phyloP scores from a whole-genome alignment of 2,888 invertebrate species.

The Quadroppia sp. region DNA sequence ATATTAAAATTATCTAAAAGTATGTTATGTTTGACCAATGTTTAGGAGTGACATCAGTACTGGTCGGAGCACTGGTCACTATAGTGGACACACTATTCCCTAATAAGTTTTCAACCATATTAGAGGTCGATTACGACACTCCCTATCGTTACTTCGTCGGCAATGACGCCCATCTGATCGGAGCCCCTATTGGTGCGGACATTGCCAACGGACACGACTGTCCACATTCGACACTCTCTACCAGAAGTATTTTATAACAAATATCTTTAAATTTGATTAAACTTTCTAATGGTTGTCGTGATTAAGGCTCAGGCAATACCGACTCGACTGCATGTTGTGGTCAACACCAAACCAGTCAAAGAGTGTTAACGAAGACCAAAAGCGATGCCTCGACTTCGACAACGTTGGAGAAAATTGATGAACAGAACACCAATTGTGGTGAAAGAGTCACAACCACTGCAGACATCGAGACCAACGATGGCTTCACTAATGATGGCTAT shows the following conservation, averaged over 20 bases:
- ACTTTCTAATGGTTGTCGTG: no score
- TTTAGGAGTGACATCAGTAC: constrained; percentile 73
- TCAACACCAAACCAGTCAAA: constrained; percentile 4
- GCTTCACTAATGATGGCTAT: constrained; percentile 28
- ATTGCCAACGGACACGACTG: neutral
- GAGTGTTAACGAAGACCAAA: constrained; percentile 28
- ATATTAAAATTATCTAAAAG: no score
- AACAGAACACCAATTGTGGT: neutral
- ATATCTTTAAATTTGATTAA: no score
- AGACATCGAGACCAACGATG: constrained; percentile 19
- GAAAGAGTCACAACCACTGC: constrained; percentile 22
- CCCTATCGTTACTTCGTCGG: constrained; percentile 61
- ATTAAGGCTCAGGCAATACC: constrained; percentile 32
- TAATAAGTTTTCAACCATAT: constrained; percentile 82
- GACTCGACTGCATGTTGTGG: constrained; percentile 39
- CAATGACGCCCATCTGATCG: constrained; percentile 45
- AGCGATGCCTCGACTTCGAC: constrained; percentile 43
- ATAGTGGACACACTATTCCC: constrained; percentile 80
- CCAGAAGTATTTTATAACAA: neutral
- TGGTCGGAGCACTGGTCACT: constrained; percentile 74
- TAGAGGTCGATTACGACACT: constrained; percentile 88
- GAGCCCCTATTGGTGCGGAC: no score
- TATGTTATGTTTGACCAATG: no score
- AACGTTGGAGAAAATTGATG: neutral
- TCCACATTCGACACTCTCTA: neutral